Evolutionary conservation across 2,797 vertebrate species (phyloP).

Genomic region (Pseudochirops corinnae): DNA sequence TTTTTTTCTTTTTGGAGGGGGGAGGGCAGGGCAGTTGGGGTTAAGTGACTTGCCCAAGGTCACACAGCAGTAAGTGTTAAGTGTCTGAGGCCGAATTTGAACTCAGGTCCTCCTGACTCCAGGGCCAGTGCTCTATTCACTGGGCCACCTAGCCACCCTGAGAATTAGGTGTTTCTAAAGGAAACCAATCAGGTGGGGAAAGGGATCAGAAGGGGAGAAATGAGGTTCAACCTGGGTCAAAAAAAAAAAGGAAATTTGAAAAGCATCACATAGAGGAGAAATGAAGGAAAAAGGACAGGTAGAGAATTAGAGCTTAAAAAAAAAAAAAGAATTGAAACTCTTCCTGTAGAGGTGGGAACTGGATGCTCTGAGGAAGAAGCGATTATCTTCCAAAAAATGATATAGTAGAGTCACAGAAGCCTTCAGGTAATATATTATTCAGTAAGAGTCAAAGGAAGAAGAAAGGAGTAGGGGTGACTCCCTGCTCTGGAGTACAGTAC

Average conservation of each 20-base stretch:
- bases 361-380: background rate
- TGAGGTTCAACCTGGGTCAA: background rate
- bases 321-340: background rate
- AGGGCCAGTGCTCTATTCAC: no score
- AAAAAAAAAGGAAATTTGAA: background rate
- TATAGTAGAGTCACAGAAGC: background rate
- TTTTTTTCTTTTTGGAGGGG: no score
- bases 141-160: no score
- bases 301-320: background rate
- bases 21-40: no score
- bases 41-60: no score
- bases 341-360: background rate
- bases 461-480: background rate
- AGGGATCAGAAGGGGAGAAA: background rate
- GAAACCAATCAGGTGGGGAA: background rate
- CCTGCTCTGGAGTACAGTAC: background rate
- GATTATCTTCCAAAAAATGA: background rate
- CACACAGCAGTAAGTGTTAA: no score
- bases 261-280: background rate
- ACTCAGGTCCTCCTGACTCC: no score
- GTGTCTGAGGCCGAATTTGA: no score
- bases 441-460: background rate
- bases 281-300: background rate
- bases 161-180: background rate
- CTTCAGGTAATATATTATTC: background rate